Base-by-base conservation (phyloP, 2,113 vertebrate species). In the Cyprinus carpio region DNA sequence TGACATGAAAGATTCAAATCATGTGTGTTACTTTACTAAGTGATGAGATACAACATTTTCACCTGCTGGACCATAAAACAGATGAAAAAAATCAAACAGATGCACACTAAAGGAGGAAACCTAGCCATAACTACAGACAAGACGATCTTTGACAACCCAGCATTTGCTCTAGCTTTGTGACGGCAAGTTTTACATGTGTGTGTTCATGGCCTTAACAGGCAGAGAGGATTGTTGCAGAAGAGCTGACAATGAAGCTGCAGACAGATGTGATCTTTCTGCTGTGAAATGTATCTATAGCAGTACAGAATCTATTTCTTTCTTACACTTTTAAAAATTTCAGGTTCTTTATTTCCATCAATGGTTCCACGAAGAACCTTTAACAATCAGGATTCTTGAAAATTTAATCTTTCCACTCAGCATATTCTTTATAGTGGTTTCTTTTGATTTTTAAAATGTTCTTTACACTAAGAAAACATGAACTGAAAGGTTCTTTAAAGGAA, bases 151-250 rank as follows among this genome's bases (percentile, higher is more conserved):
- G 40, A 46, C 40, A 46, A 25, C 23, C 11, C 49, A 46, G 40
- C 40, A 25, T 46, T 54, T 75, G 72, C 11, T 49, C 6, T 75
- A 49, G 72, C 72, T 27, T 75, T 3, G 25, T 75, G 40, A 40
- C 72, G 40, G n/a, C 11, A 75, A 75, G 72, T 75, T 49, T 75
- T 75, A n/a, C 72, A 49, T 46, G n/a, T 49, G 72, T 49, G 72
- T 75, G 72, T 75, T 49, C 15, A n/a, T 27, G 40, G 43, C 37
- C 12, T 75, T 27, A 75, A 75, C 72, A 46, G 40, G 12, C 71
- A 15, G 11, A 74, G 71, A 25, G 71, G 71, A 46, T 74, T 74
- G 71, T 74, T 37, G 71, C 40, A 74, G 46, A 23, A 46, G 23
- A 46, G 43, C 40, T 15, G 37, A 46, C 6, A 46, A 13, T 15